These are phyloP conservation scores for Platalea minor DNA, from an alignment of 2,797 vertebrate species.

Conservation along the genomic window DNA sequence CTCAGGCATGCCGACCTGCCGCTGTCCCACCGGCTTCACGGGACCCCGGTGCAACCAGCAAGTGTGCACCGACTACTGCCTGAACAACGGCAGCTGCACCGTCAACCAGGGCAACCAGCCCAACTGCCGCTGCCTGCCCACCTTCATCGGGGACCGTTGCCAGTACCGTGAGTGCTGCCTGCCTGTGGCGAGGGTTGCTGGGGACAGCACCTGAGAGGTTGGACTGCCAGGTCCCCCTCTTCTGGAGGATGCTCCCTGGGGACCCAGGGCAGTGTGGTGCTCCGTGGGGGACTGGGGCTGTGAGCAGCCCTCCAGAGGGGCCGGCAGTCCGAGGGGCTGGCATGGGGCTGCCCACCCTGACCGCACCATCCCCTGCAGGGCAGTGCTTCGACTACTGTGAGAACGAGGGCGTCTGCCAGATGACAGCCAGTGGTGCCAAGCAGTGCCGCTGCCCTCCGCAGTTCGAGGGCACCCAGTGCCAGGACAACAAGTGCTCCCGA, in stretches of 20 bases:
- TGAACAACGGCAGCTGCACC: conserved; percentile 86
- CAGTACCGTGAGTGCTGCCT: conserved; percentile 86
- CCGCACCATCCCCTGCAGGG: conserved; percentile 62
- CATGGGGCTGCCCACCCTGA: neutral
- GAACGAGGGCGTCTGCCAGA: conserved; percentile 85
- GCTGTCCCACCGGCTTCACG: conserved; percentile 90
- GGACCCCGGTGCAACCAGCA: conserved; percentile 88
- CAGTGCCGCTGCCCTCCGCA: conserved; percentile 85
- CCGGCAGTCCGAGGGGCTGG: accelerated
- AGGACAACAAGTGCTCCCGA: conserved; percentile 83
- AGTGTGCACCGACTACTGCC: conserved; percentile 87
- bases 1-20: conserved; percentile 90
- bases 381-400: conserved; percentile 87
- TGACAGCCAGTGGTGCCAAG: conserved; percentile 74
- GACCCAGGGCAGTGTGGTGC: accelerated
- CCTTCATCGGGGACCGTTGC: conserved; percentile 90
- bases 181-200: accelerated
- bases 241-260: neutral
- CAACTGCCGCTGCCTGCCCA: conserved; percentile 82
- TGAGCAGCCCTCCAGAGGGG: neutral
- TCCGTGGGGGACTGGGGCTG: accelerated
- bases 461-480: conserved; percentile 82
- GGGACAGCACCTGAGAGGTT: neutral
- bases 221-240: no score
- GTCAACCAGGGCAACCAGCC: conserved; percentile 95